Evolutionary conservation across 2,888 invertebrate species (phyloP), one percentile per base, ranked within the genome.

Genomic region (Biston betularia): DNA sequence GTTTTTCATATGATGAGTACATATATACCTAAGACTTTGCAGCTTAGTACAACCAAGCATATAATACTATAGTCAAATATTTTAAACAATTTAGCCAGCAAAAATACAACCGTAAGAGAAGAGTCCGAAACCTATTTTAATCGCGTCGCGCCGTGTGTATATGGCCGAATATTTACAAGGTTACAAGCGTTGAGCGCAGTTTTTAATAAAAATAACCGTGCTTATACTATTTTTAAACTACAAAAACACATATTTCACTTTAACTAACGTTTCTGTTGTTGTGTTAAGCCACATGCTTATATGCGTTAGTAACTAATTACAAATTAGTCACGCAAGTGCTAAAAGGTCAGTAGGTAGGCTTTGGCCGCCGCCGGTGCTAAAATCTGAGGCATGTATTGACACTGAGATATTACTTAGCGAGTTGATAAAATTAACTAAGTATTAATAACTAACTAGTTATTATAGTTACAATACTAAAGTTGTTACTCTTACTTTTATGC

Each of bases 321-420:
- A 11, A 4, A 53, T 61, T 15, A 44, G 63, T 55, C 67, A 63
- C 67, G 67, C 49, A 63, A 48, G 63, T 50, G 62, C 33, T 67
- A 63, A 67, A 66, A 59, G 63, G 58, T 52, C 67, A 55, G 63
- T 63, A 63, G 63, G 54, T 63, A 48, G 49, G 57, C 11, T 50
- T 38, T 44, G 49, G 9, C 52, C 59, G 69, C 49, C 9, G 6
- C 9, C 24, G 24, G 24, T 63, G 40, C 42, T 63, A 56, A 50
- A 56, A 24, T 50, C 40, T 24, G 11, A 10, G 55, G 48, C 42
- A 49, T 24, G 40, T 45, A 35, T 48, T 8, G 34, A 12, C 14
- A 44, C 35, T 34, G 34, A 56, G 35, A 67, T 67, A 42, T 40
- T 40, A 48, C 24, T 54, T 24, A 42, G 54, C 12, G 12, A 24